phyloP scores from a whole-genome alignment of 2,888 invertebrate species.

The Mythimna loreyi region DNA sequence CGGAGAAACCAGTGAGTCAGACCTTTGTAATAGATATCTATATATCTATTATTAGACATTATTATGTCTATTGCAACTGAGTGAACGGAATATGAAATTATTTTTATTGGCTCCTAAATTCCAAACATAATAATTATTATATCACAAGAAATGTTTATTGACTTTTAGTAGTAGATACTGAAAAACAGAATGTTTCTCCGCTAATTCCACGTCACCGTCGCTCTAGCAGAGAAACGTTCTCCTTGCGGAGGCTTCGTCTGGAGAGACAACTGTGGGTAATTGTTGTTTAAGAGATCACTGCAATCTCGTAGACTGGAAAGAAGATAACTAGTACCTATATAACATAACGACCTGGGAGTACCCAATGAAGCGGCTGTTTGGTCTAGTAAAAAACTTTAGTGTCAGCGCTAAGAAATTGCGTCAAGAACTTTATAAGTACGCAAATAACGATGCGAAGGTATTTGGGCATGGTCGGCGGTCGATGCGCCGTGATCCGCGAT shows the following conservation, averaged over 20 bases:
- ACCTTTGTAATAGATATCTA: not conserved
- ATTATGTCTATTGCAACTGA: not conserved
- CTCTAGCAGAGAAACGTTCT: no score
- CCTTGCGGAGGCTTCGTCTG: no score
- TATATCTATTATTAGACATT: no score
- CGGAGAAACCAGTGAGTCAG: not conserved
- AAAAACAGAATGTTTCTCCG: not conserved
- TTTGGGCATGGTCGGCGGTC: slow-evolving; percentile 27
- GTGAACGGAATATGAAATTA: not conserved
- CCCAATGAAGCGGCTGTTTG: not conserved
- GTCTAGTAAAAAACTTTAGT: not conserved
- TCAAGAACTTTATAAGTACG: slow-evolving; percentile 8
- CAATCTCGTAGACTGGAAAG: not conserved
- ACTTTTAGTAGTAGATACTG: not conserved
- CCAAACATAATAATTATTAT: not conserved
- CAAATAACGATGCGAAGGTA: slow-evolving; percentile 26
- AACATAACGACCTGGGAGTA: no score
- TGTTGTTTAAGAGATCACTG: no score
- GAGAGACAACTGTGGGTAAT: no score
- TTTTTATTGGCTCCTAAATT: not conserved
- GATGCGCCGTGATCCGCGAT: slow-evolving; percentile 47
- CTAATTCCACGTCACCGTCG: no score
- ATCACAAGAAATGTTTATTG: no score
- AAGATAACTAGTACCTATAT: no score
- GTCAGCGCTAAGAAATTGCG: not conserved